Evolutionary conservation across 2,888 invertebrate genomes (phyloP), one percentile per base, ranked within the genome.

Genomic region (Drosophila rellima): DNA sequence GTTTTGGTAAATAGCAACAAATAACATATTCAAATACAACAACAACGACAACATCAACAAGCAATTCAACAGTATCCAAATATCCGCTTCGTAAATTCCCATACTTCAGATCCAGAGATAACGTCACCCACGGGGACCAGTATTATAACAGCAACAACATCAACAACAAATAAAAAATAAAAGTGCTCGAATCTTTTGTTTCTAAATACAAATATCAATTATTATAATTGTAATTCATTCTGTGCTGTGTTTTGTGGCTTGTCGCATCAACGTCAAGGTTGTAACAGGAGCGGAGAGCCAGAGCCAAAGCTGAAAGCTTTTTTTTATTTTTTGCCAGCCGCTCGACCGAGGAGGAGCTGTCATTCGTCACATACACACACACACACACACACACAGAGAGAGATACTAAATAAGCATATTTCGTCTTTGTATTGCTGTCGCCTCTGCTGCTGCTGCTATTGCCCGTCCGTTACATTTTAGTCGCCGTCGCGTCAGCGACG

Each of bases 101-200:
- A 63, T 18, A 47, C 31, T 51, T 29, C 33, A 55, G 31, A 71
- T 65, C 65, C 74, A 73, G 69, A 72, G 78, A 85, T 80, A 83
- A 82, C 86, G 78, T 83, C 83, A 83, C 29, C 67, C 62, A 18
- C 37, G 35, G 56, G 17, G 15, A 60, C 35, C 84, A 83, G 83
- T 83, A 81, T 83, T 81, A 80, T 55, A 55, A 23, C 17, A 44
- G 13, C 23, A 15, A 39, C 26, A 26, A 7, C 26, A 26, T 5
- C 23, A 62, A 33, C 35, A 44, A 11, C 23, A 15, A 26, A 26
- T 29, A 10, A 17, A 31, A 18, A 48, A 66, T 61, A 68, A 57
- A 66, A 78, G 72, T 82, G 85, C 82, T 85, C 85, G 85, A 86
- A 85, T 86, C 88, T 77, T 75, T 87, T 80, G 78, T 78, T 75